These are phyloP conservation scores for Argentina silus DNA, from an alignment of 2,797 vertebrate species.

Conservation along the genomic window DNA sequence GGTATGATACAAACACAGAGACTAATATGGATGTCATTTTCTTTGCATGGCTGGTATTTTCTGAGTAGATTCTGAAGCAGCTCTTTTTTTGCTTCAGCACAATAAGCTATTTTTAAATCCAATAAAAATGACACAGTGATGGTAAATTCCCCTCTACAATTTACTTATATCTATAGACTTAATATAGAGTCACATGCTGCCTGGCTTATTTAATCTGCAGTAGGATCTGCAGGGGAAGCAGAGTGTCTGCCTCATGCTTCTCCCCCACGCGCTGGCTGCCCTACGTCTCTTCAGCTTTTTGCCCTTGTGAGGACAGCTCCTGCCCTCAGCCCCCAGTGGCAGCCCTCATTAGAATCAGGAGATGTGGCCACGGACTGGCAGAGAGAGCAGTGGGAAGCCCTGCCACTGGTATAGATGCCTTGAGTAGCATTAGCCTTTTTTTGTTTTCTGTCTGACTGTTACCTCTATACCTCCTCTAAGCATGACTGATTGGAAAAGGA, in stretches of 20 bases:
- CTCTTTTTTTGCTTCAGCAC: slow-evolving; percentile 1
- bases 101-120: slow-evolving; percentile 31
- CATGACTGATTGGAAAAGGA: slow-evolving; percentile 72
- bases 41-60: slow-evolving; percentile 3
- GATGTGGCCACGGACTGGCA: slow-evolving; percentile 56
- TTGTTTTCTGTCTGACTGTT: slow-evolving; percentile 24
- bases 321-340: slow-evolving; percentile 57
- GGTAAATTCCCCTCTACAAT: neutral
- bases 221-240: slow-evolving; percentile 46
- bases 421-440: slow-evolving; percentile 25
- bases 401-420: slow-evolving; percentile 53
- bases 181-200: slow-evolving; percentile 21
- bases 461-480: slow-evolving; percentile 56
- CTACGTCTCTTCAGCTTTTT: slow-evolving; percentile 42
- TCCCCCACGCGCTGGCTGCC: slow-evolving; percentile 35
- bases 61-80: slow-evolving; percentile 23
- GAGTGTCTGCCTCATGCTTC: slow-evolving; percentile 53
- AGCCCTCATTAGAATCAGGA: slow-evolving; percentile 55
- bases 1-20: neutral
- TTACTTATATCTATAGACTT: neutral
- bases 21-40: slow-evolving; percentile 24
- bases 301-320: slow-evolving; percentile 67
- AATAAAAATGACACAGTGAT: slow-evolving; percentile 1
- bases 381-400: slow-evolving; percentile 52
- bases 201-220: slow-evolving; percentile 31